These are phyloP conservation scores for Embidobia sp. DNA, from an alignment of 2,888 invertebrate genomes.

Conservation along the genomic window DNA sequence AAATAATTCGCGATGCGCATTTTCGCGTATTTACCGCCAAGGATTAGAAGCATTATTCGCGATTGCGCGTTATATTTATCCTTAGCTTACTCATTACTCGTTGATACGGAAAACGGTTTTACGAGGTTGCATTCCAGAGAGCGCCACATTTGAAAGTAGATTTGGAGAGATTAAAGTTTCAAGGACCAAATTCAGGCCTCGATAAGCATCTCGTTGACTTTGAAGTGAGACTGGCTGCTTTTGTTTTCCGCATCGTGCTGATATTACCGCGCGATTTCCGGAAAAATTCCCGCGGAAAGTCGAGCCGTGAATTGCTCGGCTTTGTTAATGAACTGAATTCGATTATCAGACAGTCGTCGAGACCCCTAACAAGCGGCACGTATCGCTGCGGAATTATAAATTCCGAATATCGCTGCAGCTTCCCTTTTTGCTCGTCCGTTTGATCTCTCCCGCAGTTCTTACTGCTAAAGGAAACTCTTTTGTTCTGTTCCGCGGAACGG, in stretches of 20 bases:
- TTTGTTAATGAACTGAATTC: constrained; percentile 49
- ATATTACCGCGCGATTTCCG: constrained; percentile 30
- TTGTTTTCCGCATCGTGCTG: constrained; percentile 34
- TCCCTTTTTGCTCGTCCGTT: constrained; percentile 29
- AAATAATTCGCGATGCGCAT: constrained; percentile 23
- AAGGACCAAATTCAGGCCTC: constrained; percentile 48
- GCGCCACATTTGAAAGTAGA: constrained; percentile 52
- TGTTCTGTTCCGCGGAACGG: background rate
- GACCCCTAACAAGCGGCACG: too few species aligned
- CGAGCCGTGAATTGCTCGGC: constrained; percentile 17
- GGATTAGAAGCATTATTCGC: constrained; percentile 46
- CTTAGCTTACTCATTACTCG: constrained; percentile 41
- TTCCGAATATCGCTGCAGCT: constrained; percentile 8
- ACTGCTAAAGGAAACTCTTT: constrained; percentile 24
- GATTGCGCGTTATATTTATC: constrained; percentile 42
- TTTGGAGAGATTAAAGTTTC: constrained; percentile 59
- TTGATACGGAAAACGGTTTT: constrained; percentile 34
- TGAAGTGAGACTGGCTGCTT: constrained; percentile 41
- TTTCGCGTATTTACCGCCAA: constrained; percentile 23
- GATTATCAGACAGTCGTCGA: constrained; percentile 35
- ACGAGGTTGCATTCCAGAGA: constrained; percentile 23
- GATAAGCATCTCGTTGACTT: constrained; percentile 62
- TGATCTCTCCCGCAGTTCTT: constrained; percentile 38
- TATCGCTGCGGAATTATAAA: constrained; percentile 45
- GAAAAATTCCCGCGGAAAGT: constrained; percentile 37